Percentiles rank a stretch among this genome's conserved stretches.
These are phyloP conservation scores for Drosophila macrospina DNA, from an alignment of 2,888 invertebrate genomes.

Conservation along the genomic window DNA sequence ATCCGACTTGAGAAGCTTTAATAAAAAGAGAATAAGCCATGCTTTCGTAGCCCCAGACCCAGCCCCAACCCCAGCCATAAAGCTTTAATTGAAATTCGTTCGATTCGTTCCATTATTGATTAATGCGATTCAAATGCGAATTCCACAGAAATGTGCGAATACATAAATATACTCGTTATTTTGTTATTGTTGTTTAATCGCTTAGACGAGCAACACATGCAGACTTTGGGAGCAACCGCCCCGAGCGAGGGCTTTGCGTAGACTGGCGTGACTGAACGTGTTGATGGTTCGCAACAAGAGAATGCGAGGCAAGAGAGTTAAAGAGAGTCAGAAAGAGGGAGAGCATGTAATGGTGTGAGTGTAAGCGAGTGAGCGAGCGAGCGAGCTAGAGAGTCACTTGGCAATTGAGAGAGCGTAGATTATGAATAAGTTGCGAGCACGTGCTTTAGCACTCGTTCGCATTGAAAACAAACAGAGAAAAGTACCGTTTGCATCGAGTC, in stretches of 20 bases:
- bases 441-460: slow-evolving; percentile 22
- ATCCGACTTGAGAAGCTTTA: neutral
- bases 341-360: slow-evolving; percentile 1
- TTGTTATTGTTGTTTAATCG: neutral
- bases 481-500: neutral
- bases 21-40: neutral
- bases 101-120: neutral
- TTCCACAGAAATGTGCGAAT: neutral
- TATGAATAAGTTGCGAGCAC: slow-evolving; percentile 9
- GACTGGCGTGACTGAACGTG: slow-evolving; percentile 3
- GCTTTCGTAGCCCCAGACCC: neutral
- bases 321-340: neutral
- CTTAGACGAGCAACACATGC: neutral
- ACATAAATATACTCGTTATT: neutral
- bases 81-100: neutral
- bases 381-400: neutral
- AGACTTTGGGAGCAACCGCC: neutral
- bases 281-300: neutral
- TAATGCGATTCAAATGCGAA: neutral
- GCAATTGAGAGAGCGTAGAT: neutral
- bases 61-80: neutral
- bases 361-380: slow-evolving; percentile 7
- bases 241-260: neutral
- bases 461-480: slow-evolving; percentile 9
- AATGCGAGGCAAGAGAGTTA: neutral